Evolutionary conservation across 2,797 vertebrate genomes (phyloP).

Genomic region (Scyliorhinus canicula): DNA sequence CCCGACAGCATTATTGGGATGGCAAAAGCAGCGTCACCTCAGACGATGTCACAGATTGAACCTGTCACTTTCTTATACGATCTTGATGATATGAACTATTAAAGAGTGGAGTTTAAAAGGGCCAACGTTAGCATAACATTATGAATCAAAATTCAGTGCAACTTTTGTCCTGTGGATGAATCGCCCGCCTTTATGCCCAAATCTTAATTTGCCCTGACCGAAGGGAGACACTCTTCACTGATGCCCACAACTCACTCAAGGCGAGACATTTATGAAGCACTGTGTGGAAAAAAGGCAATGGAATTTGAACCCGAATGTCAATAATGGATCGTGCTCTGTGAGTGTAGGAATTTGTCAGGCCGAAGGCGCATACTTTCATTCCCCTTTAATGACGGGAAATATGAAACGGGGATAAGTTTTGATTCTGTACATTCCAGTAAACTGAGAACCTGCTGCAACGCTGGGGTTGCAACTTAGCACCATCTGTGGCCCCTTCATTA

Average conservation of each 20-base stretch:
- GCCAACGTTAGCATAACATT: neutral
- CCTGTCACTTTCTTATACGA: neutral
- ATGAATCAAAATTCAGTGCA: neutral
- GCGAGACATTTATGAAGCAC: neutral
- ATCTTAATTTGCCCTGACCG: neutral
- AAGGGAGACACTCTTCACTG: neutral
- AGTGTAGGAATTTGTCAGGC: neutral
- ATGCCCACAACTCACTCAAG: neutral
- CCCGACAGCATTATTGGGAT: neutral
- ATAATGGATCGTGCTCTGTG: neutral
- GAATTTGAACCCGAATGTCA: conserved; percentile 17
- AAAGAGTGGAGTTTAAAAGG: neutral
- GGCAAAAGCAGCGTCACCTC: neutral
- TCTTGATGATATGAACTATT: neutral
- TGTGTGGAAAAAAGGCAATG: neutral
- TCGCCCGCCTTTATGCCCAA: neutral
- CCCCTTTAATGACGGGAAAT: neutral
- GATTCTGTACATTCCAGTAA: conserved; percentile 17
- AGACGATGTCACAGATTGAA: neutral
- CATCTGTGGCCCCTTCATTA: conserved; percentile 9
- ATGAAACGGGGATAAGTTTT: conserved; percentile 30
- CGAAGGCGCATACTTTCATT: neutral
- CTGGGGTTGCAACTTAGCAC: neutral
- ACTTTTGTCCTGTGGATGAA: neutral
- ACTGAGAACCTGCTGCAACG: neutral